phyloP scores from a whole-genome alignment of 2,888 invertebrate genomes.

The Andricus curvator region DNA sequence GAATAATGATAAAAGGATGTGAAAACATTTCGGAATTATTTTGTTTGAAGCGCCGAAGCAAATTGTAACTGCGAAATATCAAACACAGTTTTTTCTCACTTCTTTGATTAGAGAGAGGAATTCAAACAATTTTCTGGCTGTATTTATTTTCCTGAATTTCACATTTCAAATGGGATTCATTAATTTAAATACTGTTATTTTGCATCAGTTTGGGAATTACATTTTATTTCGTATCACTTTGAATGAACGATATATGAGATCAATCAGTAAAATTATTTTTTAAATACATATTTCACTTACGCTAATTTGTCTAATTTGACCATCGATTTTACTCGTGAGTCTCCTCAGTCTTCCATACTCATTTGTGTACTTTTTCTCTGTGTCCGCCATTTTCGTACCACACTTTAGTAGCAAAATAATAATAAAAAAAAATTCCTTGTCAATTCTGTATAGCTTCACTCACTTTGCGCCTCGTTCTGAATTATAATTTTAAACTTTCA shows the following conservation, averaged over 20 bases:
- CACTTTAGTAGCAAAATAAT: background rate
- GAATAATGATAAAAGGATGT: background rate
- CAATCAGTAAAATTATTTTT: background rate
- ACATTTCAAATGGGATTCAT: background rate
- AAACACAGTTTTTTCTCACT: background rate
- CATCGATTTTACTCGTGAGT: constrained; percentile 82
- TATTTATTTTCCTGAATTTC: background rate
- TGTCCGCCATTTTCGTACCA: constrained; percentile 66
- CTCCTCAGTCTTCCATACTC: constrained; percentile 86
- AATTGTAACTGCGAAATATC: background rate
- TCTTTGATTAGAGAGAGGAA: background rate
- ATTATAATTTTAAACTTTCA: background rate
- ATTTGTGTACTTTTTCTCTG: constrained; percentile 81
- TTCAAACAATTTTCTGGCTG: background rate
- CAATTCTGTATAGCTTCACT: background rate
- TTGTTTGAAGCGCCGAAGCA: background rate
- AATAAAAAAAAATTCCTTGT: background rate
- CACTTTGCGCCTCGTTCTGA: background rate
- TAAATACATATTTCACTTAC: constrained; percentile 79
- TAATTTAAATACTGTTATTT: background rate
- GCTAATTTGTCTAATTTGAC: constrained; percentile 84
- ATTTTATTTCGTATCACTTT: background rate
- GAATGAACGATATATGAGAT: background rate
- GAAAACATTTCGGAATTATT: background rate
- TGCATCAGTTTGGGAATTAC: background rate